Evolutionary conservation across 2,888 invertebrate genomes (phyloP).

Genomic region (Dynastes maya): DNA sequence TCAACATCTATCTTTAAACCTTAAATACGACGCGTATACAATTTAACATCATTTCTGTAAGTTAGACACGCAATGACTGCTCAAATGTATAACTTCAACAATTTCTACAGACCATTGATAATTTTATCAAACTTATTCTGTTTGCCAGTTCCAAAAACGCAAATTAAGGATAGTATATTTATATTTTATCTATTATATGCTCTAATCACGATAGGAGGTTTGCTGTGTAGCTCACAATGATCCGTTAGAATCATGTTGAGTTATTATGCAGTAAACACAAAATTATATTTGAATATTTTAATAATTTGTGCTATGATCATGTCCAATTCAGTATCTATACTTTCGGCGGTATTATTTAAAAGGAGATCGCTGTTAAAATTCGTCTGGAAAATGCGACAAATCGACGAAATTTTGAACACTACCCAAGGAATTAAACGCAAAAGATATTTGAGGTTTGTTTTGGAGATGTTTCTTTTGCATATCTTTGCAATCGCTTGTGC

Average conservation of each 20-base stretch:
- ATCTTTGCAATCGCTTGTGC: slow-evolving; percentile 37
- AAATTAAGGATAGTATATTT: not conserved
- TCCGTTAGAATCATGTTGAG: not conserved
- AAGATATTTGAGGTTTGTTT: slow-evolving; percentile 26
- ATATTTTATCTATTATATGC: slow-evolving; percentile 22
- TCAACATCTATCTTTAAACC: not conserved
- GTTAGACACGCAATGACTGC: not conserved
- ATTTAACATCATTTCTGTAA: not conserved
- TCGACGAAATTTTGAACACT: slow-evolving; percentile 33
- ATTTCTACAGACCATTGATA: slow-evolving; percentile 30
- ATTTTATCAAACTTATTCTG: slow-evolving; percentile 45
- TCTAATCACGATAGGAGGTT: not conserved
- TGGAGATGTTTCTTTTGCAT: slow-evolving; percentile 41
- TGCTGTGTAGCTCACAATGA: slow-evolving; percentile 21
- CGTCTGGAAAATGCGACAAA: slow-evolving; percentile 21
- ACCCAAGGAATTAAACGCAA: slow-evolving; percentile 6
- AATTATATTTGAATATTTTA: slow-evolving; percentile 28
- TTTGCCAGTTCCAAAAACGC: slow-evolving; percentile 1
- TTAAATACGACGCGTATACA: not conserved
- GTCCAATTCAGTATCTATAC: slow-evolving; percentile 39
- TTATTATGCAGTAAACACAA: not conserved
- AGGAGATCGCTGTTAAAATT: slow-evolving; percentile 17
- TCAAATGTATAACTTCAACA: slow-evolving; percentile 35
- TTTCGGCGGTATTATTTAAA: slow-evolving; percentile 12
- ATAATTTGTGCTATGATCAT: slow-evolving; percentile 31